These are phyloP conservation scores for Octodon degus DNA, from an alignment of 2,113 vertebrate species.

Conservation along the genomic window DNA sequence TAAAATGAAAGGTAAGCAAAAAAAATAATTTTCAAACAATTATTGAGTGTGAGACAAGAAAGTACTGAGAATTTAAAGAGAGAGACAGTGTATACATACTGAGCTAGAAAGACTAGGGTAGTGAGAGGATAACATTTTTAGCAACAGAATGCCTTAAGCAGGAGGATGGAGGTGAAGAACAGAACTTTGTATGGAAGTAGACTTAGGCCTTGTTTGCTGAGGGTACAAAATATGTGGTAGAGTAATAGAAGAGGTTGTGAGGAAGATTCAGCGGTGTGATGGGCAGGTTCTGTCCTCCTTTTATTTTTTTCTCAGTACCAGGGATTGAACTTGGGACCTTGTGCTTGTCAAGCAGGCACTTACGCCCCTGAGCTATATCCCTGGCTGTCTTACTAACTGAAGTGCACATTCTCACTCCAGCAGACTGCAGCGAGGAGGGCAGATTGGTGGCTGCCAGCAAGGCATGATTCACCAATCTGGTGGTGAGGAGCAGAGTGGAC, in stretches of 20 bases:
- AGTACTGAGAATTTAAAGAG: neutral
- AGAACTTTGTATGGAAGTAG: neutral
- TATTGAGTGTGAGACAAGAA: neutral
- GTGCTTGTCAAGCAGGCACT: too few relatives aligned
- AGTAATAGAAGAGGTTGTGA: neutral
- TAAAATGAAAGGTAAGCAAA: neutral
- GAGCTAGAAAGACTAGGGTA: neutral
- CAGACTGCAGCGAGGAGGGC: neutral
- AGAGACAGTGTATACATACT: neutral
- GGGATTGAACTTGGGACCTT: too few relatives aligned
- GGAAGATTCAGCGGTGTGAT: neutral
- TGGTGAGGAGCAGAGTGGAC: neutral
- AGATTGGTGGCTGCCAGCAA: neutral
- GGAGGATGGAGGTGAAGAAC: neutral
- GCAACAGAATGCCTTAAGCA: neutral
- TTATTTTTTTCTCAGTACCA: too few relatives aligned
- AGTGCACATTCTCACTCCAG: neutral
- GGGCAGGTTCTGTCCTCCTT: too few relatives aligned
- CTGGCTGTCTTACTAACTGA: neutral
- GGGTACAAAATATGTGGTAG: neutral
- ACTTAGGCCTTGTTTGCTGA: neutral
- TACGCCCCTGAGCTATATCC: too few relatives aligned
- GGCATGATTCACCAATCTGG: neutral
- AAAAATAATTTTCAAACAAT: neutral
- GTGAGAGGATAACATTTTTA: neutral